Conservation (phyloP, 1,140 invertebrate genomes). For the Trichonephila clavata region DNA sequence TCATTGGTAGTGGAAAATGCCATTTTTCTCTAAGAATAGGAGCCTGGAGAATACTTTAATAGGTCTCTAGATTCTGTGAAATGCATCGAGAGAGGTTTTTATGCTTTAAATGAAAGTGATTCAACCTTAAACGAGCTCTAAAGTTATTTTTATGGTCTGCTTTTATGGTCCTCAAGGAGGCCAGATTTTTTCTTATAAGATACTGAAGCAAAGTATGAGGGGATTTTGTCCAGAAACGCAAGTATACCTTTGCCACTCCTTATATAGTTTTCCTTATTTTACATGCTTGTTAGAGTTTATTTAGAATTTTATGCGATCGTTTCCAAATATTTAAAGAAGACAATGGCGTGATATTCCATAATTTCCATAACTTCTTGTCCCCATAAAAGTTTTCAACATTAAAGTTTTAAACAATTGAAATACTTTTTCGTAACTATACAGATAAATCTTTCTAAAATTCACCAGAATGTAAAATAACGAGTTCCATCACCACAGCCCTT, state of each 20-base stretch:
- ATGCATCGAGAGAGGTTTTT: constrained; percentile 26
- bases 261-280: background rate
- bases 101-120: constrained; percentile 55
- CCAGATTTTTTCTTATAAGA: background rate
- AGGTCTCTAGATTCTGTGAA: constrained; percentile 40
- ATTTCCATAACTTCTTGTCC: no score
- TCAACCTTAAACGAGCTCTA: constrained; percentile 41
- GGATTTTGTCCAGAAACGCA: background rate
- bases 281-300: no score
- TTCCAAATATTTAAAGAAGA: no score
- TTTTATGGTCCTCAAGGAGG: constrained; percentile 1
- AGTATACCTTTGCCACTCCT: background rate
- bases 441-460: no score
- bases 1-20: constrained; percentile 12
- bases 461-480: no score
- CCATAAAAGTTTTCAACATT: no score
- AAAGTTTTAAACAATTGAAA: no score
- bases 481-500: no score
- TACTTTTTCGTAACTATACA: no score
- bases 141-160: constrained; percentile 24
- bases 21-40: constrained; percentile 48
- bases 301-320: no score
- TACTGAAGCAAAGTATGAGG: background rate
- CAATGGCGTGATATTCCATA: no score
- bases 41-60: constrained; percentile 57